Conservation (phyloP, 2,888 invertebrate species). For the Andrena camellia region DNA sequence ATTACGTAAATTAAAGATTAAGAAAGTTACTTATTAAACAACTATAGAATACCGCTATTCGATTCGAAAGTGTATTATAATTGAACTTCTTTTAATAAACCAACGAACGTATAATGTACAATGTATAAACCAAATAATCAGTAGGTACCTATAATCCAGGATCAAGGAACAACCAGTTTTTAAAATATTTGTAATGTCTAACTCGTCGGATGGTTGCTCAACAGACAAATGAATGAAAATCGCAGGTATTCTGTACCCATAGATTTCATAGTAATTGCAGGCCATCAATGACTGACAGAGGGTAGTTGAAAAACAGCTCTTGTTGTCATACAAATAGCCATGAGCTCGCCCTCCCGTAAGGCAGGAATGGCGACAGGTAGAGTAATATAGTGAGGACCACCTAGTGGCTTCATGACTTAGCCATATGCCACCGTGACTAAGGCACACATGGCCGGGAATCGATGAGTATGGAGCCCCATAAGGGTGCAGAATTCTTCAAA, state of each 20-base stretch:
- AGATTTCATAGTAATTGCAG: slow-evolving; percentile 68
- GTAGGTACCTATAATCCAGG: no score
- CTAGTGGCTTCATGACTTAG: slow-evolving; percentile 84
- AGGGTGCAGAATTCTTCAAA: slow-evolving; percentile 45
- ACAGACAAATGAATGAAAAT: not conserved
- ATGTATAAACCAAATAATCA: no score
- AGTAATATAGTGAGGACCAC: slow-evolving; percentile 84
- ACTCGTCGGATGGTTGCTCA: not conserved
- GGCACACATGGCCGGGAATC: slow-evolving; percentile 82
- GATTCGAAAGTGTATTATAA: no score
- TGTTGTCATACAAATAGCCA: slow-evolving; percentile 82
- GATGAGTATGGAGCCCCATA: slow-evolving; percentile 56
- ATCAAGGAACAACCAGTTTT: no score
- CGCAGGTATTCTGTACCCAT: not conserved
- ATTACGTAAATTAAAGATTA: no score
- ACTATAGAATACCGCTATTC: no score
- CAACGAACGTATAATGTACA: no score
- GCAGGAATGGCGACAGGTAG: slow-evolving; percentile 83
- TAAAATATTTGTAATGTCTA: no score
- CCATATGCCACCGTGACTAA: slow-evolving; percentile 85
- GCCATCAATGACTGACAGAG: slow-evolving; percentile 72
- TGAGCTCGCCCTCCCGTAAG: slow-evolving; percentile 67
- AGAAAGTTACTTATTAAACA: no score
- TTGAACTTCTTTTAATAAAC: no score
- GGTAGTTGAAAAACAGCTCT: slow-evolving; percentile 66